These are phyloP conservation scores for Escarpia spicata DNA, from an alignment of 2,888 invertebrate genomes.

Conservation along the genomic window DNA sequence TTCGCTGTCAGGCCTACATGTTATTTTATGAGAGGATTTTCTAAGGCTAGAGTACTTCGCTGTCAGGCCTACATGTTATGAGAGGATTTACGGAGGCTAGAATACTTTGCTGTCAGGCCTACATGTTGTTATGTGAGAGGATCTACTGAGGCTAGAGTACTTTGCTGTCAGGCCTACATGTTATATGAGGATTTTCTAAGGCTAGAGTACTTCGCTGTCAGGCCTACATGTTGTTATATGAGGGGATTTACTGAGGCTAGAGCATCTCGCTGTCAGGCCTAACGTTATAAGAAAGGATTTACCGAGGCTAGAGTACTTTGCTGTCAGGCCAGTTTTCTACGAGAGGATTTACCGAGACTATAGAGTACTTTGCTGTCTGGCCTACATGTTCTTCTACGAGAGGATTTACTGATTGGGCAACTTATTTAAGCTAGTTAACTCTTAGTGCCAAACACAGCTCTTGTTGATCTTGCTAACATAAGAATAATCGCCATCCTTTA, in stretches of 20 bases:
- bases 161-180: conserved; percentile 80
- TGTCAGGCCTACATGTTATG: conserved; percentile 95
- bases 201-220: conserved; percentile 68
- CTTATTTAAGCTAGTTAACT: conserved; percentile 77
- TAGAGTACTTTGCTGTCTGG: conserved; percentile 72
- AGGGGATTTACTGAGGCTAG: conserved; percentile 84
- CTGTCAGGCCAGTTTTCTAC: conserved; percentile 76
- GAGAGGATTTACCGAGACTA: too few species aligned
- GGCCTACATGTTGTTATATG: conserved; percentile 79
- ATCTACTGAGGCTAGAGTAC: conserved; percentile 82
- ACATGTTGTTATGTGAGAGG: conserved; percentile 81
- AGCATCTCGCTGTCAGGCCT: conserved; percentile 86
- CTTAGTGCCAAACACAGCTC: neutral
- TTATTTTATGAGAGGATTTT: conserved; percentile 93
- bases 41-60: conserved; percentile 81
- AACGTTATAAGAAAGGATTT: too few species aligned
- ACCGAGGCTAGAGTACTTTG: conserved; percentile 80
- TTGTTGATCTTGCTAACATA: neutral
- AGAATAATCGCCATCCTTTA: neutral
- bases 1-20: conserved; percentile 90
- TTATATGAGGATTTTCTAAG: too few species aligned
- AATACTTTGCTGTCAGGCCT: conserved; percentile 74
- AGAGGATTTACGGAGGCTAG: conserved; percentile 69
- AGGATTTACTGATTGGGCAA: conserved; percentile 82
- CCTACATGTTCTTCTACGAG: conserved; percentile 80